Base-by-base conservation (phyloP, 37 sponge, comb jelly and placozoan species). In the Petrosia ficiformis region DNA sequence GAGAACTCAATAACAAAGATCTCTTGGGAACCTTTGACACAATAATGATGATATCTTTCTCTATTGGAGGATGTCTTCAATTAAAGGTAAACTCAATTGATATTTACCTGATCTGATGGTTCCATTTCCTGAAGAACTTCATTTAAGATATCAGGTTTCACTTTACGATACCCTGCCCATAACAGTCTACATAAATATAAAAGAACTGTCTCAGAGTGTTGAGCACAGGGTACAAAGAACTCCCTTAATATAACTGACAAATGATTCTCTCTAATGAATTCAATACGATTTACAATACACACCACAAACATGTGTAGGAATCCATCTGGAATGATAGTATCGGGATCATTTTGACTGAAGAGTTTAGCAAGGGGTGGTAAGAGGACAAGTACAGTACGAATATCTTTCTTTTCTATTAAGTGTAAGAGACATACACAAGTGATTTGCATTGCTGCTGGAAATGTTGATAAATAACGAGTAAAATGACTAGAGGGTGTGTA, bases 221-320 rank as follows among this genome's bases (percentile, higher is more conserved):
- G 70, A 43, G 74, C 65, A 48, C 91, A 90, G 0, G 82, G 78
- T 41, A 90, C 34, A 68, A 80, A 90, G 40, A 90, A 90, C 22
- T 86, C 76, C 40, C 65, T 77, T 37, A 90, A 35, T 1, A 90
- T 69, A 5, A 59, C 19, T 43, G 57, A 42, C 24, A 78, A 36
- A 2, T 54, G 66, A 8, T 69, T 40, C 42, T 82, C 87, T 8
- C 65, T 44, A 29, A 90, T 22, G 24, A 44, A 16, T 10, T 77
- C 79, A 3, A 68, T 24, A 4, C 77, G 68, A 0, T 29, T 26
- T 29, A 29, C 59, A 54, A 89, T 6, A 21, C 36, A 24, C n/a
- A 65, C 40, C 3, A 82, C 91, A 6, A 90, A 2, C n/a, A 43
- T 56, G 65, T 90, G 87, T 21, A 90, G 73, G 71, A 82, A 90